Conservation (phyloP, 2,888 invertebrate species). For the Clusia tigrina region DNA sequence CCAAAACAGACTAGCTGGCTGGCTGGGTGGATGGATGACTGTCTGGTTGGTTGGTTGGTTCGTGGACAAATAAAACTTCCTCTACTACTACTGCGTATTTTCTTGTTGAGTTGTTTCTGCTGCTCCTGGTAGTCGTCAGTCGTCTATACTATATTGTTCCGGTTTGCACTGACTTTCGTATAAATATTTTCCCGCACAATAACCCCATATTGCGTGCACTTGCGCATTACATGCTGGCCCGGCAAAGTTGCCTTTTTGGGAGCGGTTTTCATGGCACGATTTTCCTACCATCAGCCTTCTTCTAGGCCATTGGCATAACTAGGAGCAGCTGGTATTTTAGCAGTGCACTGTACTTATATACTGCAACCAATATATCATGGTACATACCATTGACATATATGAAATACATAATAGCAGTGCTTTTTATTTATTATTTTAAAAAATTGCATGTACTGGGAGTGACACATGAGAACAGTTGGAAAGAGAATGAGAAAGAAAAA, state of each 20-base stretch:
- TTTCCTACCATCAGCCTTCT: not conserved
- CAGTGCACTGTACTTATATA: no score
- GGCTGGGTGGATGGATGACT: no score
- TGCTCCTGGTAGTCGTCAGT: constrained; percentile 12
- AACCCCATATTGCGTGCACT: constrained; percentile 7
- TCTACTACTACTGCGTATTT: constrained; percentile 1
- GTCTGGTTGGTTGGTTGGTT: no score
- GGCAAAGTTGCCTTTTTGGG: constrained; percentile 21
- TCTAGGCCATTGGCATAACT: constrained; percentile 15
- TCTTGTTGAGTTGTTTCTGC: constrained; percentile 16
- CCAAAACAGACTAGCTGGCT: not conserved
- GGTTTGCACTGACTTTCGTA: constrained; percentile 6
- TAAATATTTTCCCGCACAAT: constrained; percentile 6
- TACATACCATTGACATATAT: no score
- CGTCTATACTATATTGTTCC: not conserved
- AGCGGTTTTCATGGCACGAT: constrained; percentile 22
- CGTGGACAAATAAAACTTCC: not conserved
- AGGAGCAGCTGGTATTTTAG: constrained; percentile 19
- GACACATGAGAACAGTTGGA: no score
- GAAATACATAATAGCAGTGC: no score
- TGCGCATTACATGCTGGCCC: constrained; percentile 8
- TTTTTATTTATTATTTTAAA: no score
- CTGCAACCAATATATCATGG: no score
- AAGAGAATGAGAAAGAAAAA: no score
- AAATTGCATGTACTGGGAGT: no score